Percentiles rank a stretch among this genome's conserved stretches.
These are phyloP conservation scores for Cylas formicarius DNA, from an alignment of 1,140 invertebrate genomes.

Conservation along the genomic window DNA sequence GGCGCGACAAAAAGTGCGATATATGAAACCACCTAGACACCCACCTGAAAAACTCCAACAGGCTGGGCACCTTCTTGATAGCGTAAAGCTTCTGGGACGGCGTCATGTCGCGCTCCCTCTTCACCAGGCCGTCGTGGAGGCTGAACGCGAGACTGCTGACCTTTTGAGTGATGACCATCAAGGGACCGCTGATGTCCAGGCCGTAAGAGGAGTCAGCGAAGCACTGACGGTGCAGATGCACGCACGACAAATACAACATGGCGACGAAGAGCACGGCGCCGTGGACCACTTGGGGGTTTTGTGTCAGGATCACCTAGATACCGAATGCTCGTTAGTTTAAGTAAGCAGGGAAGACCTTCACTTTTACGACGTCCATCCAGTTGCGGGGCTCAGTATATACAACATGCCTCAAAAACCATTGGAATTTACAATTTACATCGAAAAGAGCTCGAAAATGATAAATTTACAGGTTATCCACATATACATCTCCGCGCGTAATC, in stretches of 20 bases:
- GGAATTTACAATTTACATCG: too few relatives aligned
- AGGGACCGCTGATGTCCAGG: constrained; percentile 84
- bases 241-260: constrained; percentile 73
- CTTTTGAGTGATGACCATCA: constrained; percentile 98
- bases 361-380: constrained; percentile 58
- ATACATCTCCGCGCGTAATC: too few relatives aligned
- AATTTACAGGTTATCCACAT: too few relatives aligned
- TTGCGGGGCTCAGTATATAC: too few relatives aligned
- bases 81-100: constrained; percentile 62
- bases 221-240: constrained; percentile 80
- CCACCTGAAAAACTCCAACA: constrained; percentile 71
- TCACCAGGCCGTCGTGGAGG: constrained; percentile 75
- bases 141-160: constrained; percentile 87
- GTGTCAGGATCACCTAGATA: constrained; percentile 19
- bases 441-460: too few relatives aligned
- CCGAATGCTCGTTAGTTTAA: neutral
- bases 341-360: constrained; percentile 30
- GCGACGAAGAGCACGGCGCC: constrained; percentile 64
- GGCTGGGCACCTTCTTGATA: constrained; percentile 62
- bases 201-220: constrained; percentile 83
- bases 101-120: constrained; percentile 58
- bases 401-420: too few relatives aligned
- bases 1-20: too few relatives aligned
- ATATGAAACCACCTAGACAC: too few relatives aligned
- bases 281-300: constrained; percentile 22